Evolutionary conservation across 2,888 invertebrate species (phyloP).

Genomic region (Acrobasis repandana): DNA sequence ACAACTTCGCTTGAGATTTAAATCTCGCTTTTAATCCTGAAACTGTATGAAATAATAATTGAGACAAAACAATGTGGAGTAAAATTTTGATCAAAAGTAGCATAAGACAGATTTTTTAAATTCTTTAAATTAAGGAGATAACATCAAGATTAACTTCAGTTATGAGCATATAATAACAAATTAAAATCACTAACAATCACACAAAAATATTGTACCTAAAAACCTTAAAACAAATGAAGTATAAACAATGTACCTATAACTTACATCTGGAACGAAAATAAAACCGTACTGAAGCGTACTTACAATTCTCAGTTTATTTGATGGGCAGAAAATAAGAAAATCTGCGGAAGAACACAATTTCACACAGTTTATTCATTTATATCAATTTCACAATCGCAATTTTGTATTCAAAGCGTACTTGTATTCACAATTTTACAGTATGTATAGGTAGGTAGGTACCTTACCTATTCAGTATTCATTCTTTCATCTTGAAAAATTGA

Average conservation of each 20-base stretch:
- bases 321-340: slow-evolving; percentile 5
- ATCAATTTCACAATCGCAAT: neutral
- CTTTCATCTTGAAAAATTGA: neutral
- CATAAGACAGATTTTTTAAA: too few species aligned
- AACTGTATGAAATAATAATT: neutral
- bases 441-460: too few species aligned
- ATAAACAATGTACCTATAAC: neutral
- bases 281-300: slow-evolving; percentile 1
- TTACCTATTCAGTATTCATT: too few species aligned
- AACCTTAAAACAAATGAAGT: neutral
- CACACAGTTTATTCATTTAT: slow-evolving; percentile 8
- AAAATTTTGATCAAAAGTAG: too few species aligned
- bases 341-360: neutral
- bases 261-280: neutral
- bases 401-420: neutral
- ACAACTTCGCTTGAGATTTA: neutral
- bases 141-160: too few species aligned
- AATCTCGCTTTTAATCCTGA: neutral
- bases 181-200: neutral
- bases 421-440: too few species aligned
- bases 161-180: too few species aligned
- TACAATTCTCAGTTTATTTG: slow-evolving; percentile 2
- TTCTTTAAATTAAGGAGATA: too few species aligned
- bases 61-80: too few species aligned
- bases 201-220: neutral